Evolutionary conservation across 2,113 vertebrate genomes (phyloP).

Genomic region (Suricata suricatta): DNA sequence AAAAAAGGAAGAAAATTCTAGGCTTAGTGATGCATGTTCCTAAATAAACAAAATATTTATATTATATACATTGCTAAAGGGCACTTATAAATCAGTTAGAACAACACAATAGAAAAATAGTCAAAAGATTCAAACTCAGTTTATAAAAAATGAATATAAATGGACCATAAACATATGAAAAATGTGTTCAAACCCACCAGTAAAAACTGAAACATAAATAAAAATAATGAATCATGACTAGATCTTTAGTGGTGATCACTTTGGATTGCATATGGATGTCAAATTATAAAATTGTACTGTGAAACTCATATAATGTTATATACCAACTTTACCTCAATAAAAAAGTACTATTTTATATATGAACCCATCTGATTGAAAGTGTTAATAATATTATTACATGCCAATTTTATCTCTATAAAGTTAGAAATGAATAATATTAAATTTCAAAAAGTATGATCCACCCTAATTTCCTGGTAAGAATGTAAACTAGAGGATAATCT

Average conservation of each 20-base stretch:
- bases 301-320: background rate
- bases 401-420: background rate
- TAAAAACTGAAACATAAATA: background rate
- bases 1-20: background rate
- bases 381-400: background rate
- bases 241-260: background rate
- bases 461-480: background rate
- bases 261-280: background rate
- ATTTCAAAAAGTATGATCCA: background rate
- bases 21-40: background rate
- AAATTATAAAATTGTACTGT: background rate
- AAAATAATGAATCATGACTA: background rate
- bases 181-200: background rate
- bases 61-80: background rate
- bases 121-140: background rate
- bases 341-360: constrained; percentile 11
- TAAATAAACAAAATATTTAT: background rate
- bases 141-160: constrained; percentile 16
- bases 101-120: background rate
- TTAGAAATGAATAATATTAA: background rate
- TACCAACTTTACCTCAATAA: background rate
- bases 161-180: background rate
- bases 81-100: background rate
- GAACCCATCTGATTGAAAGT: background rate
- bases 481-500: background rate